Evolutionary conservation across 2,797 vertebrate genomes (phyloP).

Genomic region (Synanceia verrucosa): DNA sequence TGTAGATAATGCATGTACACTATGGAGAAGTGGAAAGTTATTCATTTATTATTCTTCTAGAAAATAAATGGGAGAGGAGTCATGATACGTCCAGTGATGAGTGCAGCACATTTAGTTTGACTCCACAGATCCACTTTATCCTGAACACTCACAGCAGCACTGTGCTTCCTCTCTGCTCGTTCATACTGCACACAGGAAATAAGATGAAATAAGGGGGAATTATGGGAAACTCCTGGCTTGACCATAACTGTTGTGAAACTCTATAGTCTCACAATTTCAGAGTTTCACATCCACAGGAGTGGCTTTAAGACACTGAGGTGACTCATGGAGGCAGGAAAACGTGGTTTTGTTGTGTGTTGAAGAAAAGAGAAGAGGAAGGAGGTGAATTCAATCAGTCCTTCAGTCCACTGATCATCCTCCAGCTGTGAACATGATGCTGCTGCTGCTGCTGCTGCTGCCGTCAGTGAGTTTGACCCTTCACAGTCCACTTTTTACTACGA

Average conservation of each 20-base stretch:
- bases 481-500: too few species aligned
- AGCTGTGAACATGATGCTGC: constrained; percentile 31
- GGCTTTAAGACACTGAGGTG: neutral
- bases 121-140: too few species aligned
- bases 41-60: too few species aligned
- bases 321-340: neutral
- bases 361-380: neutral
- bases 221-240: neutral
- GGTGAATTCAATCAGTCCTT: neutral
- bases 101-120: too few species aligned
- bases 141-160: too few species aligned
- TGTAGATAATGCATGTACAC: too few species aligned
- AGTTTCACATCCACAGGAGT: constrained; percentile 19
- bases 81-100: too few species aligned
- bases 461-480: constrained; percentile 63
- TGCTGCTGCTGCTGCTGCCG: constrained; percentile 37
- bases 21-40: too few species aligned
- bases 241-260: neutral
- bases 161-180: neutral
- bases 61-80: too few species aligned
- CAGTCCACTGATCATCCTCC: neutral
- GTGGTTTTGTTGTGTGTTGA: neutral
- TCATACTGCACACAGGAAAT: neutral
- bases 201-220: neutral
- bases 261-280: neutral